Percentiles rank a stretch among this genome's conserved stretches.
Evolutionary conservation across 2,113 vertebrate genomes (phyloP).

Genomic region (Sterrhoptilus dennistouni): DNA sequence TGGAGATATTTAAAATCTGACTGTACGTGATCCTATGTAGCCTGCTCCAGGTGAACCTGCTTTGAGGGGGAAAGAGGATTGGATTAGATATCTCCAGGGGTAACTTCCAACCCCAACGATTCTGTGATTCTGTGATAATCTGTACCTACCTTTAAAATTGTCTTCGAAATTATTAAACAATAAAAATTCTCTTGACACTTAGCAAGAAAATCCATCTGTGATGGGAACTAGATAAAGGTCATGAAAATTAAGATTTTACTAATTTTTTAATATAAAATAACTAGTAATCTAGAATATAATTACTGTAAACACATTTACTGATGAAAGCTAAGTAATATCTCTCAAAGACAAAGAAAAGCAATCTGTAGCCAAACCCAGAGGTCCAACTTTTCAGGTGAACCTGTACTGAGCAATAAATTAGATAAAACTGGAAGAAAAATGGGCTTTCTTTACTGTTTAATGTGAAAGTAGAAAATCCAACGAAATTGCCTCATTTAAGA

Average conservation of each 20-base stretch:
- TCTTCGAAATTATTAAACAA: not conserved
- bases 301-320: not conserved
- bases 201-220: not conserved
- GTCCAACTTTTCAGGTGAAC: not conserved
- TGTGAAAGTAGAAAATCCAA: not conserved
- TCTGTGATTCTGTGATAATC: not conserved
- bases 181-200: not conserved
- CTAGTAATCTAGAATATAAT: not conserved
- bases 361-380: not conserved
- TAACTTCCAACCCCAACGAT: not conserved
- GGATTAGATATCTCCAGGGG: not conserved
- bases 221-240: not conserved
- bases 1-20: not conserved
- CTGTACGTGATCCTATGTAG: fast-evolving
- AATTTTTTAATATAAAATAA: not conserved
- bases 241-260: not conserved
- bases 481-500: not conserved
- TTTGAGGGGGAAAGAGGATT: not conserved
- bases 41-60: not conserved
- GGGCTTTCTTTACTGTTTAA: not conserved
- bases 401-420: not conserved
- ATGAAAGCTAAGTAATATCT: not conserved
- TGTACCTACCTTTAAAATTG: not conserved
- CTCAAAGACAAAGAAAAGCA: not conserved
- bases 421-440: not conserved